These are phyloP conservation scores for Nicator chloris DNA, from an alignment of 2,113 vertebrate genomes.

Conservation along the genomic window DNA sequence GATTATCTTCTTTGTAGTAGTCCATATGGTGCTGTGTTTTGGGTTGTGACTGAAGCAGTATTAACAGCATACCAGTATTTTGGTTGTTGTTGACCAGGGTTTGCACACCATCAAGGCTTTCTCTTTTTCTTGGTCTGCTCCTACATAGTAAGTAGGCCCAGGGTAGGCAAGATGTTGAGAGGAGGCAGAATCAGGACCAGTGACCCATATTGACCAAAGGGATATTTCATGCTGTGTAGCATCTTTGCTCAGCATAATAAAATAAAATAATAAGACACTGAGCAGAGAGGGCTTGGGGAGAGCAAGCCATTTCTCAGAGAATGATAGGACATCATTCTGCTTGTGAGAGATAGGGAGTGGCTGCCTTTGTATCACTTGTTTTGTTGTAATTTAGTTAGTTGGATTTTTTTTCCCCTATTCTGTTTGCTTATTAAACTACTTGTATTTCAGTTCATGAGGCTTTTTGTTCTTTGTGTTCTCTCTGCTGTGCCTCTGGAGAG, in stretches of 20 bases:
- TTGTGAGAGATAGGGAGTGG: background rate
- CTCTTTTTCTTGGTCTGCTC: background rate
- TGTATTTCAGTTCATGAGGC: background rate
- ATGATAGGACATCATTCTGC: background rate
- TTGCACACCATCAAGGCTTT: background rate
- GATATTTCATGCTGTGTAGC: background rate
- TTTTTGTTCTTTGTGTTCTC: background rate
- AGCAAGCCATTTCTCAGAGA: background rate
- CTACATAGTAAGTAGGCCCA: background rate
- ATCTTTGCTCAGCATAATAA: background rate
- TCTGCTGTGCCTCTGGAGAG: background rate
- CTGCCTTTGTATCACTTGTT: background rate
- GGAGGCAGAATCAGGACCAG: rapidly evolving
- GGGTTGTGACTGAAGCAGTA: background rate
- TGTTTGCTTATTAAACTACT: background rate
- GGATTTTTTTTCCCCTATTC: background rate
- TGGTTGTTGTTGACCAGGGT: background rate
- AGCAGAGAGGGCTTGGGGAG: background rate
- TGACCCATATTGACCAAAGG: background rate
- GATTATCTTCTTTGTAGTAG: background rate
- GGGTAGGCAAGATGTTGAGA: background rate
- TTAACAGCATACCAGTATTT: background rate
- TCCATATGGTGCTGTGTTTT: background rate
- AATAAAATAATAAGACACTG: background rate
- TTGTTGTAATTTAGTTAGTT: background rate